Conservation (phyloP, 1,140 invertebrate species). For the Heliconius hermathena region DNA sequence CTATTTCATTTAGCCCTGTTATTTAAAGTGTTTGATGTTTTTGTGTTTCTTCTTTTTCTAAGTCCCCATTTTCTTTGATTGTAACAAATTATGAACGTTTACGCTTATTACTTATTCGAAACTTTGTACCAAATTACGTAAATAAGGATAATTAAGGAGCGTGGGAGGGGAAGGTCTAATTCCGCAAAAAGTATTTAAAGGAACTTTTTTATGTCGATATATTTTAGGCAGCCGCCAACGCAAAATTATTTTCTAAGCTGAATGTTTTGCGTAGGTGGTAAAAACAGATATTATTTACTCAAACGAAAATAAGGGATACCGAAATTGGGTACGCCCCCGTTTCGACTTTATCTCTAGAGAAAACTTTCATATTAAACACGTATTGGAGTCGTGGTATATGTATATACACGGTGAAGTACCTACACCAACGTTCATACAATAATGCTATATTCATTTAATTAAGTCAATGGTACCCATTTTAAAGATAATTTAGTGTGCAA, state of each 20-base stretch:
- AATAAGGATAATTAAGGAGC: constrained; percentile 17
- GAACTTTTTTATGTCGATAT: constrained; percentile 36
- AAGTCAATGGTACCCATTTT: not conserved
- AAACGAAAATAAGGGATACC: constrained; percentile 49
- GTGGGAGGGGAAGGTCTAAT: constrained; percentile 11
- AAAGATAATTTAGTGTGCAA: not conserved
- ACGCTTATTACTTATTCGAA: constrained; percentile 11
- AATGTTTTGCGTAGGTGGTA: constrained; percentile 48
- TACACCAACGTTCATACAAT: not conserved
- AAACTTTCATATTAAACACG: not conserved
- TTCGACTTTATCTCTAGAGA: constrained; percentile 41
- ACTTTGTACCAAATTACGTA: constrained; percentile 13
- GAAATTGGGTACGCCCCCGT: constrained; percentile 48
- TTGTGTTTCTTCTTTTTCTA: not conserved
- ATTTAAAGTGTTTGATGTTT: constrained; percentile 23
- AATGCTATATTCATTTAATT: not conserved
- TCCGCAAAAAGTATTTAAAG: constrained; percentile 36
- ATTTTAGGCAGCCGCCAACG: constrained; percentile 54
- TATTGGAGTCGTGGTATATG: not conserved
- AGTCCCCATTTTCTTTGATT: constrained; percentile 8
- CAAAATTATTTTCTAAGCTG: constrained; percentile 54
- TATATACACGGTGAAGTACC: not conserved
- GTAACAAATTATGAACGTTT: constrained; percentile 6
- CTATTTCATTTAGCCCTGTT: constrained; percentile 49
- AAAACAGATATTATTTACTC: constrained; percentile 47